Evolutionary conservation across 2,888 invertebrate genomes (phyloP).

Genomic region (Dusona sp.): DNA sequence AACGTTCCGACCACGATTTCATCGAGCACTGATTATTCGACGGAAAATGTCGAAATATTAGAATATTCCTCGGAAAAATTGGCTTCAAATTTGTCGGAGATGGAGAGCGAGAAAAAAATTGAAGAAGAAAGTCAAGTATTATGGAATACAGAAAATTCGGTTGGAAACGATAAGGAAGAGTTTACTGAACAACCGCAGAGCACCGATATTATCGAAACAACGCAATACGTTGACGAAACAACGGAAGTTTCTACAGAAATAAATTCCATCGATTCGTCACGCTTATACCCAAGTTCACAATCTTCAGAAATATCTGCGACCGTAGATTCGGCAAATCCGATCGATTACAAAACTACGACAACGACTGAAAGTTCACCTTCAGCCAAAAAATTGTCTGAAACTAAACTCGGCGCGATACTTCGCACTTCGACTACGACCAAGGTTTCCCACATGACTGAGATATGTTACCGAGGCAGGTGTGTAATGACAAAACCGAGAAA

Average conservation of each 20-base stretch:
- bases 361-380: slow-evolving; percentile 63
- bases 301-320: slow-evolving; percentile 69
- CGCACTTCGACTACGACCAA: slow-evolving; percentile 93
- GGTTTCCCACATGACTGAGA: slow-evolving; percentile 94
- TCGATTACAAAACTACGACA: slow-evolving; percentile 62
- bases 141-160: slow-evolving; percentile 9
- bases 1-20: slow-evolving; percentile 20
- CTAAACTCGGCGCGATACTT: slow-evolving; percentile 85
- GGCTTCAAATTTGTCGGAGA: not conserved
- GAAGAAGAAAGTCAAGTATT: not conserved
- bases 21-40: slow-evolving; percentile 28
- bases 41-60: slow-evolving; percentile 9
- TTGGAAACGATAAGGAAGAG: slow-evolving; percentile 16
- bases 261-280: slow-evolving; percentile 30
- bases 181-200: slow-evolving; percentile 19
- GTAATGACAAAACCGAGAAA: slow-evolving; percentile 87
- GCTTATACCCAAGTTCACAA: not conserved
- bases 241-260: slow-evolving; percentile 50
- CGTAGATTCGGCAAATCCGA: slow-evolving; percentile 56
- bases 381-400: slow-evolving; percentile 57
- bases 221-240: slow-evolving; percentile 50
- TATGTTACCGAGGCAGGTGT: slow-evolving; percentile 94
- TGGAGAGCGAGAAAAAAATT: not conserved
- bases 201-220: slow-evolving; percentile 50
- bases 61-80: slow-evolving; percentile 21